Base-by-base conservation (phyloP, 2,888 invertebrate genomes). In the Meiosimyza decipiens region DNA sequence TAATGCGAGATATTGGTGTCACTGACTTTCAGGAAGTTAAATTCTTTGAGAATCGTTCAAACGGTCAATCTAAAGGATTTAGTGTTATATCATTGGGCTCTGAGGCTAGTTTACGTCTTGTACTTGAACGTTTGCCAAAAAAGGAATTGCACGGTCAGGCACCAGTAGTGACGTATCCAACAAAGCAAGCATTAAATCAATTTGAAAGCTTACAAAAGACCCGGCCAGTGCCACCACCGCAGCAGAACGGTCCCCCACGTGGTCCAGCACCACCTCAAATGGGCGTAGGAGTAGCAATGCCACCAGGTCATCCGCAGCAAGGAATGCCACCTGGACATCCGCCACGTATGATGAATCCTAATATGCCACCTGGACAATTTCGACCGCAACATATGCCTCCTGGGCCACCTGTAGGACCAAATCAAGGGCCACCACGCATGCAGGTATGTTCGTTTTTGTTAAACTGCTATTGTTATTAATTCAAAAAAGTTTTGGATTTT, bases 41-140 rank as follows among this genome's bases (percentile, higher is more conserved):
- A 88, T 99, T 99, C 89, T 98, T 98, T 89, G 99, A 99, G 88
- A 99, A 99, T 89, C 92, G 99, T 82, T 95, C 97, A 51, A 99
- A 99, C 89, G 99, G 99, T 40, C 98, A 98, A 88, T 98, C 97
- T 0, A 99, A 99, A 89, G 97, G 99, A 49, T 99, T 98, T 89
- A 99, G 98, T 86, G 94, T 98, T 66, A 93, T 99, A 79, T 95
- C 97, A 1, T 90, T 99, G 78, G 97, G 95, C 16, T 97, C 98
- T 0, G 98, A 99, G 83, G 90, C 92, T 77, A 97, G 98, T 79
- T 92, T 96, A 87, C 90, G 97, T 72, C 89, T 93, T 83, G 94
- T 97, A 74, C 91, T 99, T 91, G 99, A 99, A 79, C 93, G 96
- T 79, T 89, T 99, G 77, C 94, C 96, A n/a, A 95, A 96, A 87